Evolutionary conservation across 2,797 vertebrate species (phyloP).

Genomic region (Otus scops): DNA sequence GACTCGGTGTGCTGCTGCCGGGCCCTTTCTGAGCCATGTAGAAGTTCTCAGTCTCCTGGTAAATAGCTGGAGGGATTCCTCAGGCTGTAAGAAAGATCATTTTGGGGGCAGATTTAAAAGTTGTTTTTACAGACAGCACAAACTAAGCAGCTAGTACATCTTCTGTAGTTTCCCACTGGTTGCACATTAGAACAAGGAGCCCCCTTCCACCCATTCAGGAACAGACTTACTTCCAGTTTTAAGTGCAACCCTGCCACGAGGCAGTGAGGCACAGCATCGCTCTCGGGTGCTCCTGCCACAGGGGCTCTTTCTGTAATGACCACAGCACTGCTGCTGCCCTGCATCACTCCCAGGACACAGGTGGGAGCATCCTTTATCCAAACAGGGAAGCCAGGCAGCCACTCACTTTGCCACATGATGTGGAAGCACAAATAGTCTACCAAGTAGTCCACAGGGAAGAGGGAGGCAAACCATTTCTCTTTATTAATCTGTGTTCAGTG

Average conservation of each 20-base stretch:
- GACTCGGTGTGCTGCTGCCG: rapidly evolving
- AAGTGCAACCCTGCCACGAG: background rate
- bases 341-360: background rate
- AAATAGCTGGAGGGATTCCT: background rate
- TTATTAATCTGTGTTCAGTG: background rate
- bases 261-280: background rate
- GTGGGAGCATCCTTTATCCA: background rate
- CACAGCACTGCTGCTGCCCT: background rate
- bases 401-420: rapidly evolving
- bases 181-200: background rate
- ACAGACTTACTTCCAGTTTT: background rate
- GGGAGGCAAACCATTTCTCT: background rate
- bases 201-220: background rate
- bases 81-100: background rate
- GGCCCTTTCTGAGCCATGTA: background rate
- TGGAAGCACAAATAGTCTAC: background rate
- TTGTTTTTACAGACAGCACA: background rate
- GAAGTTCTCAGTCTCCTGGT: background rate
- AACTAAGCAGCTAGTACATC: background rate
- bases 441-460: background rate
- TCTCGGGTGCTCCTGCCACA: background rate
- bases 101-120: background rate
- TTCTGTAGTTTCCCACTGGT: background rate
- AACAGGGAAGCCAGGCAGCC: background rate
- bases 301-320: background rate